Evolutionary conservation across 2,888 invertebrate species (phyloP).

Genomic region (Drosophila atroscutellata): DNA sequence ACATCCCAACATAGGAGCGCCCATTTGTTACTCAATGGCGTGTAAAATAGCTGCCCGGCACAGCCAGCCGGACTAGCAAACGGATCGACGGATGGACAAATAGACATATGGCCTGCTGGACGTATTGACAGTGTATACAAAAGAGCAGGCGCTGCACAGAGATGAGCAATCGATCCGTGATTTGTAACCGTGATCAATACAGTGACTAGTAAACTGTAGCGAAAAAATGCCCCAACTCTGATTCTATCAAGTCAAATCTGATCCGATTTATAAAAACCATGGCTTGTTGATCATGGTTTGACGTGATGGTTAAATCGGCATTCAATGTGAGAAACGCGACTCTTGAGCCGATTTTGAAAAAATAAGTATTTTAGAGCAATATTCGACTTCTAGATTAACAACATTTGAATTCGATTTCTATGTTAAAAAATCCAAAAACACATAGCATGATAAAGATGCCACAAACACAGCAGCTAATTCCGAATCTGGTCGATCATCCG

Average conservation of each 20-base stretch:
- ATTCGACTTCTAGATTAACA: neutral
- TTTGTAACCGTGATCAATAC: neutral
- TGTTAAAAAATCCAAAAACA: neutral
- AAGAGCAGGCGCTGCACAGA: conserved; percentile 20
- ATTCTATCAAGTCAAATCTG: neutral
- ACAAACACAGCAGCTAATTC: neutral
- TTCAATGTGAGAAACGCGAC: too few species aligned
- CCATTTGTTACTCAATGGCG: conserved; percentile 75
- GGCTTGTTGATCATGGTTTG: neutral
- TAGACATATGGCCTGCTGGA: conserved; percentile 21
- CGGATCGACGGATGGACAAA: conserved; percentile 35
- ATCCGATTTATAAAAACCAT: too few species aligned
- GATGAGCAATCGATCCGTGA: conserved; percentile 29
- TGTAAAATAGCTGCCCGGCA: conserved; percentile 75
- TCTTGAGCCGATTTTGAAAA: too few species aligned
- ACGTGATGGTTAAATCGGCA: neutral
- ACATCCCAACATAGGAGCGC: conserved; percentile 38
- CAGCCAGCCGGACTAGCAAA: conserved; percentile 35
- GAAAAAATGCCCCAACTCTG: neutral
- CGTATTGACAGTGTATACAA: conserved; percentile 19
- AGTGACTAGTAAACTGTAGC: neutral
- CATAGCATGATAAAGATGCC: neutral
- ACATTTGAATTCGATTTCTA: neutral
- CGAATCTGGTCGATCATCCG: neutral
- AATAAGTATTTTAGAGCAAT: too few species aligned